A percentile compares a stretch with the other conserved stretches of the same genome.
These are phyloP conservation scores for Passer montanus DNA, from an alignment of 2,113 vertebrate genomes.

Conservation along the genomic window DNA sequence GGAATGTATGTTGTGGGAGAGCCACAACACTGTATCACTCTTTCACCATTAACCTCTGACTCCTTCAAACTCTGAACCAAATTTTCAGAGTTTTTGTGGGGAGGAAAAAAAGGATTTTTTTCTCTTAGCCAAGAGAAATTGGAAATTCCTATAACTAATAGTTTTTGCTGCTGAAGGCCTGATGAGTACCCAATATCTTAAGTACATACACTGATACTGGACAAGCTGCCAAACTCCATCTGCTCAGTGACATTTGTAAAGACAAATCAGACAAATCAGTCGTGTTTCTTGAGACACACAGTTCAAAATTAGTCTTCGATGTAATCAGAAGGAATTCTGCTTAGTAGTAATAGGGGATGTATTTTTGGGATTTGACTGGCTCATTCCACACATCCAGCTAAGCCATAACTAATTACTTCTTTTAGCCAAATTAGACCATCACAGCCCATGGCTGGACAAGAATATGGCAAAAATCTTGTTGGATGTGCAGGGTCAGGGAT, in stretches of 20 bases:
- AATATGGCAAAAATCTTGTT: background rate
- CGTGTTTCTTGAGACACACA: background rate
- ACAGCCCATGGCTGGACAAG: background rate
- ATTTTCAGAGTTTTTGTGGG: background rate
- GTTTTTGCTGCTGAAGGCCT: background rate
- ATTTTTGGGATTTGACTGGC: background rate
- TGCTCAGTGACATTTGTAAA: background rate
- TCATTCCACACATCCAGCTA: background rate
- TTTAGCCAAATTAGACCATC: background rate
- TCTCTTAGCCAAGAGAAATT: background rate
- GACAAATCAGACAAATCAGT: background rate
- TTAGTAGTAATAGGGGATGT: background rate
- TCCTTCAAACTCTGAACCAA: background rate
- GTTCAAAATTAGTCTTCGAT: background rate
- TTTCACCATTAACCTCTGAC: background rate
- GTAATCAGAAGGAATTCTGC: background rate
- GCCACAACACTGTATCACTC: background rate
- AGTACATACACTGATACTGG: background rate
- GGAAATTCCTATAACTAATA: background rate
- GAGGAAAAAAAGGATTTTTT: rapidly evolving
- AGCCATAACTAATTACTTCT: background rate
- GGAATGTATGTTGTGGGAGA: background rate
- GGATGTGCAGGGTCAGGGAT: background rate
- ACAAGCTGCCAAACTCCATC: background rate
- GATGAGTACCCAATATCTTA: background rate